Conservation (phyloP, 2,888 invertebrate species). For the Anarsia innoxiella region DNA sequence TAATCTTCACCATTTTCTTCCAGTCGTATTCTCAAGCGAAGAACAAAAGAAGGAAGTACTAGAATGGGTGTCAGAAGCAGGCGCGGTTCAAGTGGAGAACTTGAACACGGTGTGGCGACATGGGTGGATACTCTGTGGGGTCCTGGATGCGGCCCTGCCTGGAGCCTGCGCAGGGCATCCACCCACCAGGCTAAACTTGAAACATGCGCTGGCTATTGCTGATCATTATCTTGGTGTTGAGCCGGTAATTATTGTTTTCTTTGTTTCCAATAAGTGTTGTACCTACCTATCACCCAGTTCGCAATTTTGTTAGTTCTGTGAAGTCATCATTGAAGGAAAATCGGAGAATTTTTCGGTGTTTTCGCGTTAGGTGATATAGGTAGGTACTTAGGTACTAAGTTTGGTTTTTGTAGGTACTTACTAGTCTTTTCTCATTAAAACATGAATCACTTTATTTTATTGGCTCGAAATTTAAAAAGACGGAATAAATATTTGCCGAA, state of each 20-base stretch:
- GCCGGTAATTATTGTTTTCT: constrained; percentile 54
- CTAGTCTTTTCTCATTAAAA: too few relatives aligned
- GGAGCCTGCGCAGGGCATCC: constrained; percentile 77
- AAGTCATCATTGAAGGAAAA: too few relatives aligned
- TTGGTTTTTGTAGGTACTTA: too few relatives aligned
- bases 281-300: too few relatives aligned
- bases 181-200: constrained; percentile 54
- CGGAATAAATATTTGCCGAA: too few relatives aligned
- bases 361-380: too few relatives aligned
- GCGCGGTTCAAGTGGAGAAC: constrained; percentile 55
- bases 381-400: too few relatives aligned
- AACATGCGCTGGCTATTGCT: constrained; percentile 76
- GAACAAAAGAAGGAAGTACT: constrained; percentile 57
- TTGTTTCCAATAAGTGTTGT: too few relatives aligned
- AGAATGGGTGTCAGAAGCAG: constrained; percentile 59
- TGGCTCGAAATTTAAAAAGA: too few relatives aligned
- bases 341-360: too few relatives aligned
- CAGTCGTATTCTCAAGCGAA: constrained; percentile 64
- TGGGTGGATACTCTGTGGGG: constrained; percentile 76
- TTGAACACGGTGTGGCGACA: constrained; percentile 75
- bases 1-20: constrained; percentile 22
- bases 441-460: too few relatives aligned
- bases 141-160: constrained; percentile 74
- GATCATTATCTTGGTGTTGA: constrained; percentile 76
- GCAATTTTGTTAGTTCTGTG: too few relatives aligned